Conservation (phyloP, 2,797 vertebrate genomes). For the Lacerta agilis region DNA sequence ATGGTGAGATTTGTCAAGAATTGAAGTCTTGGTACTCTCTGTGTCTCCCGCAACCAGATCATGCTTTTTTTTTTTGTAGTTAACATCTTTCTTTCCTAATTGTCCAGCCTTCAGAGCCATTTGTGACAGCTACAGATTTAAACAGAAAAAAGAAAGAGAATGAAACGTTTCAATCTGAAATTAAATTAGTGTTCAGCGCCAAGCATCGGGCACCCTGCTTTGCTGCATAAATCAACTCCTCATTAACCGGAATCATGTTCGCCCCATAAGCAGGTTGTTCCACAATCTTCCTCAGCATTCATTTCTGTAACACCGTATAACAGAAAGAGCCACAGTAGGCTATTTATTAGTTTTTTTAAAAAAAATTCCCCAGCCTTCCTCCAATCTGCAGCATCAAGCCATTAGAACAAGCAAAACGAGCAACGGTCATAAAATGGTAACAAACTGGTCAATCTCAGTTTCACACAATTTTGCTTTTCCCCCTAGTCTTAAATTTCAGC, state of each 20-base stretch:
- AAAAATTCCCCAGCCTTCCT: too few species aligned
- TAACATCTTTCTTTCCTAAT: constrained; percentile 1
- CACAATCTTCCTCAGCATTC: background rate
- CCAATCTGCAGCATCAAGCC: too few species aligned
- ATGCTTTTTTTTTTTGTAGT: background rate
- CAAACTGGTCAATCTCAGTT: too few species aligned
- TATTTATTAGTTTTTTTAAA: too few species aligned
- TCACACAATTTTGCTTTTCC: rapidly evolving
- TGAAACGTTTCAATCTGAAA: background rate
- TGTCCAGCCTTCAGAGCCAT: background rate
- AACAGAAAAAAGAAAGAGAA: background rate
- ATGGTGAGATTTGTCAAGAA: constrained; percentile 13
- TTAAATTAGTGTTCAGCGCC: background rate
- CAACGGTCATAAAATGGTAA: too few species aligned
- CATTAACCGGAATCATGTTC: background rate
- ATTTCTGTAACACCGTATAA: too few species aligned
- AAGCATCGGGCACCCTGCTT: background rate
- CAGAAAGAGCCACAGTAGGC: background rate
- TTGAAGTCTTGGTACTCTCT: background rate
- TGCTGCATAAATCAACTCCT: background rate
- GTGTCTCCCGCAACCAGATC: background rate
- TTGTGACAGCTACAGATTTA: background rate
- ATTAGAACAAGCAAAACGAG: too few species aligned
- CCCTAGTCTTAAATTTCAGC: too few species aligned
- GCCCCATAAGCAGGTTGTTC: background rate